phyloP scores from a whole-genome alignment of 2,797 vertebrate genomes.

The Liasis olivaceus region DNA sequence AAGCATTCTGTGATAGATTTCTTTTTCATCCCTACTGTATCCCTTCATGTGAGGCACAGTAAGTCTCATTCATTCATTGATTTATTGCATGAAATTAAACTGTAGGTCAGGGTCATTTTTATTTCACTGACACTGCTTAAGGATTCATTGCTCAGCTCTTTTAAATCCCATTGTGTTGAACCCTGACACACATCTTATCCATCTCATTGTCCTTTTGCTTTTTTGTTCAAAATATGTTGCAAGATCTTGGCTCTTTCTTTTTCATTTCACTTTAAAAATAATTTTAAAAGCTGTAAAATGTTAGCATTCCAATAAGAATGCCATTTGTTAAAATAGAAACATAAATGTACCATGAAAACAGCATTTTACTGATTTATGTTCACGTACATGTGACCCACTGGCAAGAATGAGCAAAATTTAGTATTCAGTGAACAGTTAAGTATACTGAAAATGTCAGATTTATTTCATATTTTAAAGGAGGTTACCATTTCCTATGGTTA shows the following conservation, averaged over 20 bases:
- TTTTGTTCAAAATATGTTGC: neutral
- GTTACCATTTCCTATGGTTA: neutral
- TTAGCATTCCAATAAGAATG: neutral
- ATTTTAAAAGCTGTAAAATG: neutral
- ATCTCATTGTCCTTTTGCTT: neutral
- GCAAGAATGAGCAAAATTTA: neutral
- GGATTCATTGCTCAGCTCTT: conserved; percentile 23
- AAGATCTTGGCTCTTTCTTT: conserved; percentile 3
- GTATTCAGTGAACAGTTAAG: neutral
- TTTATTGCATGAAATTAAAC: conserved; percentile 22
- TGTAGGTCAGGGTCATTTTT: conserved; percentile 24
- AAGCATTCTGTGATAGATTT: neutral
- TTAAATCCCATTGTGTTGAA: conserved; percentile 13
- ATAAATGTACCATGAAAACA: neutral
- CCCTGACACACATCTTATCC: conserved; percentile 11
- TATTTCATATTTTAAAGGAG: neutral
- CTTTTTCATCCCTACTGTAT: neutral
- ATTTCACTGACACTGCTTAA: conserved; percentile 12
- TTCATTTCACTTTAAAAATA: neutral
- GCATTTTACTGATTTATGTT: neutral
- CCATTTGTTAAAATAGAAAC: neutral
- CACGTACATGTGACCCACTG: neutral
- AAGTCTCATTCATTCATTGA: conserved; percentile 19
- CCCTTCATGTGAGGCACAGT: neutral
- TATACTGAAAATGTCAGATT: neutral